Percentiles rank a stretch among this genome's conserved stretches.
phyloP scores from a whole-genome alignment of 2,797 vertebrate genomes.

The Acanthurus lineatus region DNA sequence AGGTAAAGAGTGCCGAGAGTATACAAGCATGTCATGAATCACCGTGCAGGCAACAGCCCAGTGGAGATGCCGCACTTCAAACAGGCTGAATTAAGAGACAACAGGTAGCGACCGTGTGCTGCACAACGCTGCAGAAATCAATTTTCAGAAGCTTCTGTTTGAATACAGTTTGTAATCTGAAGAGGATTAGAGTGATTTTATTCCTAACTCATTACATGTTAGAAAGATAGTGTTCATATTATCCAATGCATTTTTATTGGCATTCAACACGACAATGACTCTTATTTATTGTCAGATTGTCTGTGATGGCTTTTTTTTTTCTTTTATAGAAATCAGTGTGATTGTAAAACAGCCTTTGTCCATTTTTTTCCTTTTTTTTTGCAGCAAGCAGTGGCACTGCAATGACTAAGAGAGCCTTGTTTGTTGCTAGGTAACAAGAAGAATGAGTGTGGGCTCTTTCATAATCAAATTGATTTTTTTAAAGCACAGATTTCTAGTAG shows the following conservation, averaged over 20 bases:
- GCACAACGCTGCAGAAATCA: conserved; percentile 31
- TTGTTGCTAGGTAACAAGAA: conserved; percentile 91
- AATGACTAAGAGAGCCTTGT: conserved; percentile 87
- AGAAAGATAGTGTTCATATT: neutral
- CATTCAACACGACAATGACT: neutral
- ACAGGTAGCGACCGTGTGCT: conserved; percentile 33
- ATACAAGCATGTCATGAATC: conserved; percentile 76
- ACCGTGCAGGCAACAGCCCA: conserved; percentile 53
- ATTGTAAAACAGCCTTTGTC: conserved; percentile 71
- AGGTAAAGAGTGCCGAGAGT: conserved; percentile 73
- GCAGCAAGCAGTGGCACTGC: conserved; percentile 78
- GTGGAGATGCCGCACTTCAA: conserved; percentile 54
- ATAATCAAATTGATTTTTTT: conserved; percentile 85
- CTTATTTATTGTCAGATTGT: conserved; percentile 28
- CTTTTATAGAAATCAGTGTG: conserved; percentile 38
- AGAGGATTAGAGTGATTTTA: conserved; percentile 9
- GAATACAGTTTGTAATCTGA: conserved; percentile 15
- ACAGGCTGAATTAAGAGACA: conserved; percentile 61
- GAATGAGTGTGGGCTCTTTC: conserved; percentile 86
- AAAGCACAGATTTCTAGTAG: conserved; percentile 73
- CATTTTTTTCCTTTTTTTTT: conserved; percentile 64
- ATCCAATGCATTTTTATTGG: conserved; percentile 5
- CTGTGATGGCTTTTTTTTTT: conserved; percentile 21
- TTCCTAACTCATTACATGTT: neutral
- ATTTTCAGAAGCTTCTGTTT: conserved; percentile 18